Conservation (phyloP, 2,113 vertebrate genomes). For the Setophaga coronata region DNA sequence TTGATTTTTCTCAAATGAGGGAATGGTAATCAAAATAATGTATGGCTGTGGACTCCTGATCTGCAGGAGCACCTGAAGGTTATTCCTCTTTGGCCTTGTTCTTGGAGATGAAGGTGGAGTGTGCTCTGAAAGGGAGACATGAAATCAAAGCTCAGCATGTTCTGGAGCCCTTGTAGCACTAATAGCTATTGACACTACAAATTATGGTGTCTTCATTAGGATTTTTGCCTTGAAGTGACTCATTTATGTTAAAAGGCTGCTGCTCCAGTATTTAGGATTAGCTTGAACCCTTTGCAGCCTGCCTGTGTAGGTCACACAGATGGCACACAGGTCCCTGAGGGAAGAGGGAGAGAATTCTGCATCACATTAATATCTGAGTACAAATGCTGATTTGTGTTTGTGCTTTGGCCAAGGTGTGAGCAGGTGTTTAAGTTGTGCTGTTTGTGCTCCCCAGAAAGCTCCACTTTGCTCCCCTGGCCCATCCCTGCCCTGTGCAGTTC, state of each 20-base stretch:
- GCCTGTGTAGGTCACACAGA: not conserved
- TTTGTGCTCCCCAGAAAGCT: conserved; percentile 78
- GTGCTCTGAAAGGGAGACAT: not conserved
- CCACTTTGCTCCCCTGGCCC: conserved; percentile 74
- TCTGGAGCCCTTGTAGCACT: not conserved
- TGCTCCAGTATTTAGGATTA: not conserved
- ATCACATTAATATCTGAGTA: not conserved
- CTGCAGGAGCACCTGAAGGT: not conserved
- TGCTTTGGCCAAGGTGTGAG: not conserved
- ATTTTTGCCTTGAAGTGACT: not conserved
- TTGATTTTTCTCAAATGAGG: not conserved
- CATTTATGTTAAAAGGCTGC: not conserved
- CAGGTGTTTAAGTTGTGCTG: not conserved
- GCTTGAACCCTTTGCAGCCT: not conserved
- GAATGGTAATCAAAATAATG: not conserved
- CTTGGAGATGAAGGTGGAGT: not conserved
- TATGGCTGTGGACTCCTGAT: not conserved
- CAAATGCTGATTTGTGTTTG: not conserved
- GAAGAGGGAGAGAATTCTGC: not conserved
- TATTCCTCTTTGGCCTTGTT: not conserved
- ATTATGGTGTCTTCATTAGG: not conserved
- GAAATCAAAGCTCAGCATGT: not conserved
- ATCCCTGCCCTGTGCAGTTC: conserved; percentile 84
- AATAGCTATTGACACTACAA: not conserved
- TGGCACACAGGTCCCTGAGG: not conserved